These are phyloP conservation scores for Ondatra zibethicus DNA, from an alignment of 2,113 vertebrate species.

Conservation along the genomic window DNA sequence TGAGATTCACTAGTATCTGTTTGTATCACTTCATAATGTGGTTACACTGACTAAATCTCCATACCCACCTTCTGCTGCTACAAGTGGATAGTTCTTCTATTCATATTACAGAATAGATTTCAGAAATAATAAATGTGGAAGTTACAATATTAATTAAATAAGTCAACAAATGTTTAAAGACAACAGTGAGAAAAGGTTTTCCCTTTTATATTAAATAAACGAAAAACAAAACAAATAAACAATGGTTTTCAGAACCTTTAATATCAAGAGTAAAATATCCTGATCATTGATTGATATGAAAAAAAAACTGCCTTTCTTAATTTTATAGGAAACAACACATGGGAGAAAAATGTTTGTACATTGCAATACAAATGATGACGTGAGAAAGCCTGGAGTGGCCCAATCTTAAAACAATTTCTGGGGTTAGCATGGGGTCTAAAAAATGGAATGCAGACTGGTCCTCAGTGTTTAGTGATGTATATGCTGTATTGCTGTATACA, in stretches of 20 bases:
- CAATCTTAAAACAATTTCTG: neutral
- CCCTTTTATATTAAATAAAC: too few species aligned
- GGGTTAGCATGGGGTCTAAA: neutral
- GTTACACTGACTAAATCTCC: too few species aligned
- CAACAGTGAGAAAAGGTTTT: too few species aligned
- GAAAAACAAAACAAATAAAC: neutral
- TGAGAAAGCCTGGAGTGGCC: neutral
- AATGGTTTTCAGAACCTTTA: neutral
- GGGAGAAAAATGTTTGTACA: neutral
- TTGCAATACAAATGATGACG: neutral
- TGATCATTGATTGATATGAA: neutral
- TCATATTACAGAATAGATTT: too few species aligned
- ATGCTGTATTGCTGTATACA: too few species aligned
- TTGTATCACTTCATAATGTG: too few species aligned
- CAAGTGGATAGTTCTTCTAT: too few species aligned
- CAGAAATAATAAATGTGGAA: too few species aligned
- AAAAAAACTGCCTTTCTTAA: neutral
- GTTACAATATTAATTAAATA: too few species aligned
- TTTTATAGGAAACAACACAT: neutral
- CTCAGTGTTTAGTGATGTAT: neutral
- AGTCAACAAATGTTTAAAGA: too few species aligned
- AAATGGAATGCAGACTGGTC: neutral
- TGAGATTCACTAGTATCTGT: too few species aligned
- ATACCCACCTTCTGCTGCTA: too few species aligned
- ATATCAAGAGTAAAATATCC: neutral